These are phyloP conservation scores for Drosophila algonquin DNA, from an alignment of 2,888 invertebrate species.

Conservation along the genomic window DNA sequence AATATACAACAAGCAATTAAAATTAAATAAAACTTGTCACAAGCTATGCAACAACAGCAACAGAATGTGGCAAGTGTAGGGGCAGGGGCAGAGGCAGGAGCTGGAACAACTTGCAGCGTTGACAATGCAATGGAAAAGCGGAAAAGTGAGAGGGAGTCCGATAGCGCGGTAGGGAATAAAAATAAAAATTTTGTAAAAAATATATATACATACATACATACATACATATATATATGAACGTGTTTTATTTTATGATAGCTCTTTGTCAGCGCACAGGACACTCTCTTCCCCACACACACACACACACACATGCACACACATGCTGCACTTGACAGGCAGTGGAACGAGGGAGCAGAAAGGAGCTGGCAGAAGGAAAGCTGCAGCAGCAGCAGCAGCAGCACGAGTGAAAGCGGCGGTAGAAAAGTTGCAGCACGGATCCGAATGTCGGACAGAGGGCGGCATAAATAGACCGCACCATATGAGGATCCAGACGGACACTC, in stretches of 20 bases:
- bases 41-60: slow-evolving; percentile 53
- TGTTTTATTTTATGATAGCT: slow-evolving; percentile 77
- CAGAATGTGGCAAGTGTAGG: background rate
- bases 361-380: slow-evolving; percentile 14
- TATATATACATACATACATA: background rate
- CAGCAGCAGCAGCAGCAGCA: slow-evolving; percentile 20
- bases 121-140: slow-evolving; percentile 37
- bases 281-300: slow-evolving; percentile 34
- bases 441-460: slow-evolving; percentile 44
- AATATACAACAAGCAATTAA: slow-evolving; percentile 75
- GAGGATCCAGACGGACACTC: slow-evolving; percentile 48
- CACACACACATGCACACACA: slow-evolving; percentile 15
- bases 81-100: background rate
- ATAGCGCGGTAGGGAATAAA: background rate
- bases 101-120: slow-evolving; percentile 40
- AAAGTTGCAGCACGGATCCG: slow-evolving; percentile 11
- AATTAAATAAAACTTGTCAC: slow-evolving; percentile 74
- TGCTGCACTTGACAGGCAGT: slow-evolving; percentile 65
- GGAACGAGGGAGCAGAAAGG: slow-evolving; percentile 31
- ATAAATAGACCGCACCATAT: slow-evolving; percentile 73
- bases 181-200: slow-evolving; percentile 54
- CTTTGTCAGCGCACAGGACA: slow-evolving; percentile 66
- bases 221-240: slow-evolving; percentile 54
- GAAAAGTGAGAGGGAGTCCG: slow-evolving; percentile 10
- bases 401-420: slow-evolving; percentile 22